Percentiles rank a stretch among this genome's conserved stretches.
These are phyloP conservation scores for Chaenocephalus aceratus DNA, from an alignment of 2,113 vertebrate species.

Conservation along the genomic window DNA sequence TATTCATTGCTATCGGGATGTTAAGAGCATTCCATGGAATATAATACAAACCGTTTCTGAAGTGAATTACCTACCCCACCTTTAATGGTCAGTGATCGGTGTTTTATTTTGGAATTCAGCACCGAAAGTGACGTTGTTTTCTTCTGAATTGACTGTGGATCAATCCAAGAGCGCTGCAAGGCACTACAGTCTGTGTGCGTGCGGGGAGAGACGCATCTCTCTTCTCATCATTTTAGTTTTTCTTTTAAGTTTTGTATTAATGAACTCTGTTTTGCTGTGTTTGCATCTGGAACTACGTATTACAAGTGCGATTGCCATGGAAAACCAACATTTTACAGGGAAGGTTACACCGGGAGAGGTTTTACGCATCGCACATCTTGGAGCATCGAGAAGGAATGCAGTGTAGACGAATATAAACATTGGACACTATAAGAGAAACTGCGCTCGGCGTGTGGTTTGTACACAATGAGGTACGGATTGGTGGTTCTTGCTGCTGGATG, in stretches of 20 bases:
- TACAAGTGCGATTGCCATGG: conserved; percentile 1
- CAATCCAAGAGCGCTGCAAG: conserved; percentile 13
- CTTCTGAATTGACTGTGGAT: background rate
- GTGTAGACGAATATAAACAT: background rate
- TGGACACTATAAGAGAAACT: background rate
- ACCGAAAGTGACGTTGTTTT: conserved; percentile 1
- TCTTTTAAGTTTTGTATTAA: background rate
- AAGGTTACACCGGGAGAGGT: conserved; percentile 45
- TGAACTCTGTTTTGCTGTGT: background rate
- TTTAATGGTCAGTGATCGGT: background rate
- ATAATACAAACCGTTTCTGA: too few relatives aligned
- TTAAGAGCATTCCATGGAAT: too few relatives aligned
- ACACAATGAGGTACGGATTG: conserved; percentile 76
- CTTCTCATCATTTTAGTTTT: background rate
- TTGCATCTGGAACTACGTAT: conserved; percentile 4
- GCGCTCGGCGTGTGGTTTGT: conserved; percentile 16
- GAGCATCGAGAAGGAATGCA: background rate
- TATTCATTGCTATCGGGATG: too few relatives aligned
- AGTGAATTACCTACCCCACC: too few relatives aligned
- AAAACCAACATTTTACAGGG: conserved; percentile 16
- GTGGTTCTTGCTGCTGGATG: conserved; percentile 82
- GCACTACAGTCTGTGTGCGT: background rate
- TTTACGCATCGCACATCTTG: conserved; percentile 58
- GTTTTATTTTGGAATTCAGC: conserved; percentile 45
- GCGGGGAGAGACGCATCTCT: background rate